Evolutionary conservation across 1,140 invertebrate species (phyloP), one percentile per base, ranked within the genome.

Genomic region (Dinoponera quadriceps): DNA sequence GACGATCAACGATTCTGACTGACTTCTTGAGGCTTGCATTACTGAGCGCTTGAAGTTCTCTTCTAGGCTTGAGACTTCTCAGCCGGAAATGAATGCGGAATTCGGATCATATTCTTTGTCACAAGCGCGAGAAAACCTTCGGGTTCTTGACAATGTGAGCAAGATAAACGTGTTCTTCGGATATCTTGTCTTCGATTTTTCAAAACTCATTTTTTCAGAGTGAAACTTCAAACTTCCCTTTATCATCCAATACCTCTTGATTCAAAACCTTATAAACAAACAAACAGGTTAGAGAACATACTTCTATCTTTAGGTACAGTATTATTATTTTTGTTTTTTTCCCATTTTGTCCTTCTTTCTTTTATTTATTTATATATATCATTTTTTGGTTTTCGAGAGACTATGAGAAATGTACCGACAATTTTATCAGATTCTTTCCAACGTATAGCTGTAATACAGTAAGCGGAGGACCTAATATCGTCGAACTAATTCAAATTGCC

Each of bases 221-320:
- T 90, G 91, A 94, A 93, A 94, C 93, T 94, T 94, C 93, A 94
- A 94, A 94, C 93, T 94, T 94, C 93, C 93, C 94, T 94, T 93
- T 93, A 94, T 94, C 94, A 94, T 94, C 94, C 94, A 94, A 94
- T 94, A 94, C 94, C 94, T 94, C 94, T 94, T 94, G 93, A 94
- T 94, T 94, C 94, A 94, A 92, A 94, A 94, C 94, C 94, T 94
- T 94, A 94, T 94, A 94, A 94, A 94, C 94, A 94, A 94, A 94
- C 91, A 94, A 94, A 94, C 88, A 93, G 91, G 92, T 94, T 94
- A 94, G 93, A 94, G 91, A 94, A 92, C 91, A 93, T 94, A 93
- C 88, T 89, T 86, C 85, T 89, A 90, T 75, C 78, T 87, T 81
- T 84, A 90, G 82, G 84, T 90, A 91, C 85, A 90, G 85, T 90